Evolutionary conservation across 2,888 invertebrate species (phyloP).

Genomic region (Tipula confusa): DNA sequence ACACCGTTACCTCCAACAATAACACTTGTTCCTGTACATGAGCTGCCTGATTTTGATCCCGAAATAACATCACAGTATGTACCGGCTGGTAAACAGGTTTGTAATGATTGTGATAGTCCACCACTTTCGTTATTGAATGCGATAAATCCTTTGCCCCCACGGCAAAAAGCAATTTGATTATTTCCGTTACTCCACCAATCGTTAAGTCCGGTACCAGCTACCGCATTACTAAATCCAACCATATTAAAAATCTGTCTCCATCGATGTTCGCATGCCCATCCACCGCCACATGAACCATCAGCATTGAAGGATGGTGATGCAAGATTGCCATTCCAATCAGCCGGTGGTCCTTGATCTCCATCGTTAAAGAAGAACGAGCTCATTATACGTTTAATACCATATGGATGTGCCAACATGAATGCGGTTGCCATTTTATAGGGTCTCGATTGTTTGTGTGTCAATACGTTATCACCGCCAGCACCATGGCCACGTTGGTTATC

Average conservation of each 20-base stretch:
- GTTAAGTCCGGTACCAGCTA: slow-evolving; percentile 52
- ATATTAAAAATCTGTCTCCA: slow-evolving; percentile 72
- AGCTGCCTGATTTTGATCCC: slow-evolving; percentile 48
- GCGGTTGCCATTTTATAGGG: slow-evolving; percentile 69
- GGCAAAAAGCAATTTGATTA: slow-evolving; percentile 74
- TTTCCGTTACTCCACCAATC: slow-evolving; percentile 72
- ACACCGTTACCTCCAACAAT: slow-evolving; percentile 31
- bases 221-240: slow-evolving; percentile 66
- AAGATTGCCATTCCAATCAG: slow-evolving; percentile 50
- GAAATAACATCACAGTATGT: slow-evolving; percentile 66
- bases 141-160: slow-evolving; percentile 65
- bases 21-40: slow-evolving; percentile 53
- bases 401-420: slow-evolving; percentile 71
- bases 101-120: slow-evolving; percentile 52
- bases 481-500: slow-evolving; percentile 64
- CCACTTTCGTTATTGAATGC: slow-evolving; percentile 65
- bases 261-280: slow-evolving; percentile 75
- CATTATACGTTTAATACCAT: slow-evolving; percentile 71
- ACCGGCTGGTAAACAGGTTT: slow-evolving; percentile 57
- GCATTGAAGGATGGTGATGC: slow-evolving; percentile 55
- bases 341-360: slow-evolving; percentile 52
- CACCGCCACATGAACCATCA: slow-evolving; percentile 60
- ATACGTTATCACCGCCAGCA: slow-evolving; percentile 50
- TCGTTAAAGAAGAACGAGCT: slow-evolving; percentile 68
- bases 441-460: slow-evolving; percentile 60